Base-by-base conservation (phyloP, 1,140 invertebrate genomes). In the Leptoteleia sp. region DNA sequence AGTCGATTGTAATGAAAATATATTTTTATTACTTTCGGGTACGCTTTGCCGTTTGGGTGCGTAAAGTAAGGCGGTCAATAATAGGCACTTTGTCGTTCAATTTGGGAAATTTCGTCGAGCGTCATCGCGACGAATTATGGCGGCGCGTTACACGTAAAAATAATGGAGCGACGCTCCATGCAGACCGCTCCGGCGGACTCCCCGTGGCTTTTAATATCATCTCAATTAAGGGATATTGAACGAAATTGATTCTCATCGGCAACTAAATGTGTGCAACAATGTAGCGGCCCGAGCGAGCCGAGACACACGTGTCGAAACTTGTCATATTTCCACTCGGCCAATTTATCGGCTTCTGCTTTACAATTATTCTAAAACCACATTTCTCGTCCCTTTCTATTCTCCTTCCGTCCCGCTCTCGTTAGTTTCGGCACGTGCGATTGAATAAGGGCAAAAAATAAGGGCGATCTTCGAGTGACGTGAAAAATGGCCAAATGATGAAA, bases 211-310 rank as follows among this genome's bases (percentile, higher is more conserved):
- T 81, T 76, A 73, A 76, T 79, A 65, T 37, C 1, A 45, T 50
- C 48, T 55, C 77, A 79, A 81, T 81, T 77, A 81, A 72, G 68
- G 15, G 64, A 76, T 77, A 81, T 81, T 81, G 76, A 75, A 79
- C 52, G 61, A 75, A 79, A 81, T 81, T 81, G 73, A 81, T 79
- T 79, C 76, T 48, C 52, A 77, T 70, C 59, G 50, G 43, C 65
- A 59, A 61, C 35, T 57, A 37, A 59, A 64, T 43, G 25, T 52
- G 59, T 42, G 19, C 29, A 43, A 42, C 15, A 55, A 68, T 61
- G 54, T 59, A 52, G 7, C 27, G 22, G 3, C 25, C 35, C 65
- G 7, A 70, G n/a, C 38, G 11, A 42, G 33, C 27, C n/a, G n/a
- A n/a, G 31, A 29, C 1, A 55, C 33, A 61, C 43, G 29, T 48